Evolutionary conservation across 2,888 invertebrate genomes (phyloP), one percentile per base, ranked within the genome.

Genomic region (Drosophila emarginata): DNA sequence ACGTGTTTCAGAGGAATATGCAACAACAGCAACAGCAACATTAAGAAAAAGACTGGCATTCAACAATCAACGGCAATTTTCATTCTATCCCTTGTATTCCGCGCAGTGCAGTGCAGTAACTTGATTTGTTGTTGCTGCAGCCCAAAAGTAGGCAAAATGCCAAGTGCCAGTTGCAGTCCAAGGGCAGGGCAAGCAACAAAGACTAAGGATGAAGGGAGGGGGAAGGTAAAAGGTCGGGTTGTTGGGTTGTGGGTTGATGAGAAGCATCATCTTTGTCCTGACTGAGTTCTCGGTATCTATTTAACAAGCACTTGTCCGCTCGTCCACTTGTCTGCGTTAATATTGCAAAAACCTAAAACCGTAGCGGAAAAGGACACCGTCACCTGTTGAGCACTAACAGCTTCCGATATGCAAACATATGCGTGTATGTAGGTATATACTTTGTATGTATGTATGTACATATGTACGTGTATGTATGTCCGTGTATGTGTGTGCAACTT

Each of bases 291-390:
- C 45, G 45, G 45, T 21, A 65, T 73, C 67, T 82, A 74, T 82
- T 87, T 85, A 73, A 79, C 79, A 79, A 79, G 74, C 81, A 81
- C 85, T 82, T 73, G 77, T 67, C 59, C 26, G 15, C 28, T 36
- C 36, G 54, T 26, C 54, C 32, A 50, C 54, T 45, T 54, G 59
- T 78, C 64, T 26, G 68, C 70, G 78, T 84, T 76, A 72, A 76
- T 76, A 76, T 72, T 76, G 59, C 71, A 78, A 53, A 45, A 45
- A 11, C 45, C 45, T 21, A 12, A 45, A 21, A 45, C 45, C 12
- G 14, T 45, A 45, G 45, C 45, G 45, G 21, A 21, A 45, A 45
- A 21, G 45, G 18, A 39, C 14, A 21, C 45, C 9, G 11, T 12
- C 28, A 39, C 79, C 79, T 79, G 79, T 79, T 79, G 84, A 80